Percentiles rank a stretch among this genome's conserved stretches.
Evolutionary conservation across 1,140 invertebrate species (phyloP).

Genomic region (Heterodera carotae): DNA sequence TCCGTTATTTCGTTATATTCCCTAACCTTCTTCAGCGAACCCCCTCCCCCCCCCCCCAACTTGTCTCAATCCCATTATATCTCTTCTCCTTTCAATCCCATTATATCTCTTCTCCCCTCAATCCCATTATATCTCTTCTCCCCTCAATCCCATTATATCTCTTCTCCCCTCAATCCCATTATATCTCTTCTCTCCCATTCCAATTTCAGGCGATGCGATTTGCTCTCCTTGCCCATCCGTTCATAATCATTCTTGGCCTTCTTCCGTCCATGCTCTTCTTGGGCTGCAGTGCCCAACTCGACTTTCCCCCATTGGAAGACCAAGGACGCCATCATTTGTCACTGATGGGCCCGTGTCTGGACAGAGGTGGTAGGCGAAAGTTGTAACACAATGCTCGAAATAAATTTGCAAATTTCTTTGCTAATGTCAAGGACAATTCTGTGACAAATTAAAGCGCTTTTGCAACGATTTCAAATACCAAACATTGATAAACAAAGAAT

Average conservation of each 20-base stretch:
- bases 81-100: too few relatives aligned
- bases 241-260: neutral
- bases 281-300: slow-evolving; percentile 11
- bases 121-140: too few relatives aligned
- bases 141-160: too few relatives aligned
- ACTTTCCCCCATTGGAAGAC: slow-evolving; percentile 15
- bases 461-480: slow-evolving; percentile 46
- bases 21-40: too few relatives aligned
- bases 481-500: slow-evolving; percentile 43
- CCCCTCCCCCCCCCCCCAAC: too few relatives aligned
- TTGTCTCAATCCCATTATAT: too few relatives aligned
- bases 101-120: too few relatives aligned
- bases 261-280: slow-evolving; percentile 6
- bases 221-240: neutral
- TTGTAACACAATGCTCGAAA: neutral
- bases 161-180: too few relatives aligned
- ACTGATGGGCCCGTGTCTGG: slow-evolving; percentile 31
- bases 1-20: too few relatives aligned
- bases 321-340: slow-evolving; percentile 14
- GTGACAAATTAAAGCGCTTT: slow-evolving; percentile 37
- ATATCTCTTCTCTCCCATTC: too few relatives aligned
- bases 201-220: slow-evolving; percentile 2
- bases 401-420: neutral
- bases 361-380: slow-evolving; percentile 23
- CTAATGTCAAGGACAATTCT: slow-evolving; percentile 34